Evolutionary conservation across 2,888 invertebrate species (phyloP).

Genomic region (Pasiphila rectangulata): DNA sequence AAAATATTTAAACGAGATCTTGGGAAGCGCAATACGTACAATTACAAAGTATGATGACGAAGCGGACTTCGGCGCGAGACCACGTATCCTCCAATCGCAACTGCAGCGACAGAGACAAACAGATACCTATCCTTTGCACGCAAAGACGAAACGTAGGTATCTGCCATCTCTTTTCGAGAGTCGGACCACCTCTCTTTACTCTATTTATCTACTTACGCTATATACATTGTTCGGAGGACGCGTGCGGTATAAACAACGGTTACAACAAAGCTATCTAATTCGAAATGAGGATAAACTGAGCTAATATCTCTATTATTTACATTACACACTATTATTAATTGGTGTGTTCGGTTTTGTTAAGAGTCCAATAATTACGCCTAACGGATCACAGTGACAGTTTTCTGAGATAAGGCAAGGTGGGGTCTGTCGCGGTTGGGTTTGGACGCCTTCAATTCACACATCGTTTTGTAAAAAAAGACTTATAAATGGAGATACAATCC

Average conservation of each 20-base stretch:
- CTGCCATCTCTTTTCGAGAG: constrained; percentile 18
- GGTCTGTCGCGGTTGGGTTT: constrained; percentile 46
- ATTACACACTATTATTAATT: constrained; percentile 32
- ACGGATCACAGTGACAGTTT: constrained; percentile 77
- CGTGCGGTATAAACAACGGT: constrained; percentile 18
- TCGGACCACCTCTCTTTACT: constrained; percentile 9
- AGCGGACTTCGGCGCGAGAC: constrained; percentile 29
- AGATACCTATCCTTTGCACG: constrained; percentile 11
- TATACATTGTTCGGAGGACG: constrained; percentile 35
- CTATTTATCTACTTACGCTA: constrained; percentile 29
- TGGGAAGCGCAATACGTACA: constrained; percentile 77
- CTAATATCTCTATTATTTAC: constrained; percentile 36
- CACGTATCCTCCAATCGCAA: constrained; percentile 22
- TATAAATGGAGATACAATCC: too few relatives aligned
- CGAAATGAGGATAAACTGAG: constrained; percentile 24
- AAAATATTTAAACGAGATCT: constrained; percentile 76
- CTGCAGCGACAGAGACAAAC: constrained; percentile 6
- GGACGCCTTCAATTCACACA: constrained; percentile 21
- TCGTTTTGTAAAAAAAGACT: not conserved
- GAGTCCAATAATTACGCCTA: constrained; percentile 64
- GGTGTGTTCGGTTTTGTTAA: constrained; percentile 32
- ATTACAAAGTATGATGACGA: constrained; percentile 58
- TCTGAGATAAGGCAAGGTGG: constrained; percentile 77
- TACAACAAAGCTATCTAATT: constrained; percentile 20
- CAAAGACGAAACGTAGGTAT: constrained; percentile 1